Conservation (phyloP, 1,140 invertebrate genomes). For the Bombyx mori region DNA sequence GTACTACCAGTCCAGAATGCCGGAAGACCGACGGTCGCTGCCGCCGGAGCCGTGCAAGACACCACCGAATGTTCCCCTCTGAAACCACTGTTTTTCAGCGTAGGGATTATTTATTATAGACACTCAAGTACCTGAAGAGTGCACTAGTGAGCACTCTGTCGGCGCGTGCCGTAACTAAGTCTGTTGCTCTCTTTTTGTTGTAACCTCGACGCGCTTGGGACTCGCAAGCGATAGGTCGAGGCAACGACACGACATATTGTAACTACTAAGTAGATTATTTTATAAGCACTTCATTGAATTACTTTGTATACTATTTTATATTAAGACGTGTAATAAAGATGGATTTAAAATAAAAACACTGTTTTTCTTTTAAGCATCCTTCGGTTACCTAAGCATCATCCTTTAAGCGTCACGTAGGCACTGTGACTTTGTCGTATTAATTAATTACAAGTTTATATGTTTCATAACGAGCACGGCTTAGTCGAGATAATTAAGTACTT, state of each 20-base stretch:
- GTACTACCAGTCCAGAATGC: conserved; percentile 84
- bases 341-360: too few relatives aligned
- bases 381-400: too few relatives aligned
- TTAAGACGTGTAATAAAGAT: neutral
- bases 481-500: too few relatives aligned
- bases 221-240: conserved; percentile 22
- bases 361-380: too few relatives aligned
- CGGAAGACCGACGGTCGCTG: conserved; percentile 65
- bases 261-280: conserved; percentile 66
- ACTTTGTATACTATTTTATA: conserved; percentile 13
- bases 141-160: conserved; percentile 42
- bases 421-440: too few relatives aligned
- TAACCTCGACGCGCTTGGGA: conserved; percentile 23
- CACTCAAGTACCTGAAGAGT: conserved; percentile 65
- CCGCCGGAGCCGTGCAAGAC: conserved; percentile 56
- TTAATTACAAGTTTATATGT: too few relatives aligned
- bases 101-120: conserved; percentile 56
- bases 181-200: conserved; percentile 35
- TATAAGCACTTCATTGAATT: conserved; percentile 26
- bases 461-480: too few relatives aligned
- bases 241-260: conserved; percentile 53
- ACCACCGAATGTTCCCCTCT: conserved; percentile 57
- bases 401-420: too few relatives aligned
- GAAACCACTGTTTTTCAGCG: conserved; percentile 47
- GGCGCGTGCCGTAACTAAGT: conserved; percentile 22